Evolutionary conservation across 2,888 invertebrate genomes (phyloP).

Genomic region (Geotrupes spiniger): DNA sequence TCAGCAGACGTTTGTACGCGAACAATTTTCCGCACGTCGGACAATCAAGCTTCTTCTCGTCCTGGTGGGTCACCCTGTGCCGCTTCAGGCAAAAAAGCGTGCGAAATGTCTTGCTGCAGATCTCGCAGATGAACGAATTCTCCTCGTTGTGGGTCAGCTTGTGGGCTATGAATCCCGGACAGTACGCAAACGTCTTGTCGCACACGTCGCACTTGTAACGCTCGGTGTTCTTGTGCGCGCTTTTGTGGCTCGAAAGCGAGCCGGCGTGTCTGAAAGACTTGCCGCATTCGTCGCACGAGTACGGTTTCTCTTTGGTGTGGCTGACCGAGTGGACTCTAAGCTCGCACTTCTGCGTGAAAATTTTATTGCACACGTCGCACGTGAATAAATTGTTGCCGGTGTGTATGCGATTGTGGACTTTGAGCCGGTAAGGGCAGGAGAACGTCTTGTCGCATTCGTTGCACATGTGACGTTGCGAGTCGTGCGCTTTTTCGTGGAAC

Average conservation of each 20-base stretch:
- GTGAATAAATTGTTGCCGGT: background rate
- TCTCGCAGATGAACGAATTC: background rate
- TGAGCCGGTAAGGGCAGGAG: too few species aligned
- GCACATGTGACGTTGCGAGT: constrained; percentile 2
- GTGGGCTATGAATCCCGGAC: too few species aligned
- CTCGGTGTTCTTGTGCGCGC: constrained; percentile 7
- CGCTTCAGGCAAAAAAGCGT: background rate
- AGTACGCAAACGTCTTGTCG: too few species aligned
- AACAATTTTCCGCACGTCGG: constrained; percentile 9
- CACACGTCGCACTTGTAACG: background rate
- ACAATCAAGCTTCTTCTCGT: constrained; percentile 1
- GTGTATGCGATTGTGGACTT: too few species aligned
- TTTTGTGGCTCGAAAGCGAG: constrained; percentile 1
- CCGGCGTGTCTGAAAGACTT: constrained; percentile 7
- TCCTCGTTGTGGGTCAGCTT: too few species aligned
- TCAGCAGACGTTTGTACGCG: background rate
- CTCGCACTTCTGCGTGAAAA: background rate
- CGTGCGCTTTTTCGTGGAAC: constrained; percentile 1
- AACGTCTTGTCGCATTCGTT: constrained; percentile 10
- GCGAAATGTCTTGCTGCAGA: constrained; percentile 2
- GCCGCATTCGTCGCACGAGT: constrained; percentile 7
- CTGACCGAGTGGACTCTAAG: background rate
- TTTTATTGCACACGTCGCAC: constrained; percentile 4
- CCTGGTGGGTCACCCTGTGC: background rate
- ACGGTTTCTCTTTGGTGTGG: constrained; percentile 6